phyloP scores from a whole-genome alignment of 2,797 vertebrate species.

The Enteromius mattozi region DNA sequence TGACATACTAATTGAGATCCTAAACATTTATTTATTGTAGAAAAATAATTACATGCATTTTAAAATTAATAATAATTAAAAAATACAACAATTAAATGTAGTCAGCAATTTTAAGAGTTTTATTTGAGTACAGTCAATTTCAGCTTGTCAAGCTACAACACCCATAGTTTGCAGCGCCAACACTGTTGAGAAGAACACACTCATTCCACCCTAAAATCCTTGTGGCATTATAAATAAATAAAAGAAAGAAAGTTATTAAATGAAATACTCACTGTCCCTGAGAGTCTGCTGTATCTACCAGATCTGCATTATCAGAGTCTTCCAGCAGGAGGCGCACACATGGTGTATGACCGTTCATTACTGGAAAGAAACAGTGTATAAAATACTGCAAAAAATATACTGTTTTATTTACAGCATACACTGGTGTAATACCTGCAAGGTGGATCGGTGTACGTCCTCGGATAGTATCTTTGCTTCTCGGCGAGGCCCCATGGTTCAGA shows the following conservation, averaged over 20 bases:
- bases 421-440: slow-evolving; percentile 83
- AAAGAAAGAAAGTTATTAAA: not conserved
- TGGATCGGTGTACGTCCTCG: slow-evolving; percentile 89
- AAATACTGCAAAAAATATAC: not conserved
- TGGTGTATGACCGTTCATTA: slow-evolving; percentile 93
- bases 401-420: not conserved
- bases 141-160: not conserved
- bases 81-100: not conserved
- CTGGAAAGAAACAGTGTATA: slow-evolving; percentile 66
- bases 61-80: not conserved
- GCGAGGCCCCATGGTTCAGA: slow-evolving; percentile 91
- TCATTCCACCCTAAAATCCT: not conserved
- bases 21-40: not conserved
- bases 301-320: slow-evolving; percentile 83
- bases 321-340: slow-evolving; percentile 93
- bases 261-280: slow-evolving; percentile 92
- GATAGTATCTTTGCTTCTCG: slow-evolving; percentile 82
- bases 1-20: not conserved
- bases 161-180: not conserved
- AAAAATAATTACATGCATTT: not conserved
- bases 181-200: not conserved
- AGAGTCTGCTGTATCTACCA: slow-evolving; percentile 86
- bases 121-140: not conserved
- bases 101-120: not conserved
- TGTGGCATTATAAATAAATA: not conserved